Evolutionary conservation across 2,888 invertebrate species (phyloP).

Genomic region (Thereva unica): DNA sequence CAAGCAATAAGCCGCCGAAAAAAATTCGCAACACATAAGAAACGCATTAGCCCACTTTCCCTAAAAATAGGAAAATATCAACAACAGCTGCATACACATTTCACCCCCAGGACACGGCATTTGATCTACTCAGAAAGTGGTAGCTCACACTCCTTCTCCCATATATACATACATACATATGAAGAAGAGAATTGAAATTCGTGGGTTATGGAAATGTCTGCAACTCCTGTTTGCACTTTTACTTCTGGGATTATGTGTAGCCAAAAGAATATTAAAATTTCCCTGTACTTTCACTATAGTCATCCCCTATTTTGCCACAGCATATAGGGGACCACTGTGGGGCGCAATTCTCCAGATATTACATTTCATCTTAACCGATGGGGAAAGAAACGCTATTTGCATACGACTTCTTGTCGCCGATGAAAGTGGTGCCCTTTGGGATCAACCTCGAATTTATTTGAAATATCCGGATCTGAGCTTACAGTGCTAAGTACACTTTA

Average conservation of each 20-base stretch:
- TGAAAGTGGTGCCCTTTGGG: neutral
- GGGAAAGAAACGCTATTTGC: neutral
- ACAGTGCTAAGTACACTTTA: no score
- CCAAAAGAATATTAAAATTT: slow-evolving; percentile 8
- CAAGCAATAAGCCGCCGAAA: no score
- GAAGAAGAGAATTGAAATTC: slow-evolving; percentile 6
- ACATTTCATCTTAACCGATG: slow-evolving; percentile 13
- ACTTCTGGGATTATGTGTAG: slow-evolving; percentile 5
- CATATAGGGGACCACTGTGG: neutral
- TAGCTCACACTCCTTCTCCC: no score
- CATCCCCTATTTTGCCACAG: neutral
- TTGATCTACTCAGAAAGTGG: no score
- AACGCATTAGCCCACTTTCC: no score
- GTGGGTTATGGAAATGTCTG: slow-evolving; percentile 16
- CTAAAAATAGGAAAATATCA: no score
- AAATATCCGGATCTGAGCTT: no score
- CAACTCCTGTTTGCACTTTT: slow-evolving; percentile 9
- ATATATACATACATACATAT: neutral
- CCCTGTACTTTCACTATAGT: neutral
- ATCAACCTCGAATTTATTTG: no score
- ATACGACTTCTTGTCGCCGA: neutral
- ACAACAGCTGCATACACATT: no score
- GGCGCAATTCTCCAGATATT: slow-evolving; percentile 5
- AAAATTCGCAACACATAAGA: no score
- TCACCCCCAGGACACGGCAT: no score